These are phyloP conservation scores for Xiphydria camelus DNA, from an alignment of 2,888 invertebrate genomes.

Conservation along the genomic window DNA sequence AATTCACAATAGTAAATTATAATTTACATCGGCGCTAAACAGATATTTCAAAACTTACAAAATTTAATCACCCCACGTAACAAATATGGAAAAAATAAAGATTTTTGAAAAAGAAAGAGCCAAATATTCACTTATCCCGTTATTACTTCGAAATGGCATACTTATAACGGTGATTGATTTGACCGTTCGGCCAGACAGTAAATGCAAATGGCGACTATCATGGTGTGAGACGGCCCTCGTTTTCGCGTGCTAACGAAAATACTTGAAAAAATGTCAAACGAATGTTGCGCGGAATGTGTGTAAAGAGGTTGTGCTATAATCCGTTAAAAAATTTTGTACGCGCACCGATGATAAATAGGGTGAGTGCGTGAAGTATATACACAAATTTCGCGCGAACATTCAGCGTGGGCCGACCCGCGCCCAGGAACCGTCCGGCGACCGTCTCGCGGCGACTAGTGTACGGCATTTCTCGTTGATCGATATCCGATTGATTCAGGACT, in stretches of 20 bases:
- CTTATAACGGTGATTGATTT: conserved; percentile 9
- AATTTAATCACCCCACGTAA: too few relatives aligned
- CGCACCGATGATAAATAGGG: conserved; percentile 13
- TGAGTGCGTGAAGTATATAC: conserved; percentile 24
- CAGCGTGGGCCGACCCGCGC: conserved; percentile 30
- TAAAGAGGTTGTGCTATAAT: conserved; percentile 13
- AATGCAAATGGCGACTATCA: conserved; percentile 45
- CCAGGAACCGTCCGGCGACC: conserved; percentile 32
- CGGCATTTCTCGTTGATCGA: conserved; percentile 29
- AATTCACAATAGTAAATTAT: too few relatives aligned
- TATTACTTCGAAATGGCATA: too few relatives aligned
- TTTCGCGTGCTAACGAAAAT: conserved; percentile 22
- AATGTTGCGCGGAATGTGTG: conserved; percentile 17
- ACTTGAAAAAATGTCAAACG: conserved; percentile 17
- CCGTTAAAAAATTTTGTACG: conserved; percentile 5
- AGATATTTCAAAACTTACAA: too few relatives aligned
- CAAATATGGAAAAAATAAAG: too few relatives aligned
- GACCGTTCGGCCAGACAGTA: conserved; percentile 22
- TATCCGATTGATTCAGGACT: too few relatives aligned
- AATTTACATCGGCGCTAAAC: too few relatives aligned
- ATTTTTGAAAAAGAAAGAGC: too few relatives aligned
- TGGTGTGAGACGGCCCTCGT: conserved; percentile 27
- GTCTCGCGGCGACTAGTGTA: conserved; percentile 21
- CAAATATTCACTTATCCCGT: too few relatives aligned
- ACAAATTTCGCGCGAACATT: conserved; percentile 22